phyloP scores from a whole-genome alignment of 92 coral and sea anemone genomes.

The Umimayanthus chanpuru region DNA sequence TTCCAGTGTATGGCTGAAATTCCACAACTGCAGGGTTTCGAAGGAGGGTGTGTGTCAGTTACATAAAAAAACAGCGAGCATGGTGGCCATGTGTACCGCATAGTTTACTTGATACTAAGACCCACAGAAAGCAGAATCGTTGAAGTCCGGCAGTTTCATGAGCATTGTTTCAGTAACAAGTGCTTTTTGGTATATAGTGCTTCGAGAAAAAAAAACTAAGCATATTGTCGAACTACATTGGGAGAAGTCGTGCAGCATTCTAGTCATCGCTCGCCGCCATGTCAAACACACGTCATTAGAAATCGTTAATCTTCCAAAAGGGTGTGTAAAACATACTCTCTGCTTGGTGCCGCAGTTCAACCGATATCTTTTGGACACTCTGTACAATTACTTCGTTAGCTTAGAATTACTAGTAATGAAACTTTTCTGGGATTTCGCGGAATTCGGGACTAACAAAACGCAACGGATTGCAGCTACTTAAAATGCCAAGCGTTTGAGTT shows the following conservation, averaged over 20 bases:
- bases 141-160: not conserved
- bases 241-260: not conserved
- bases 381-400: not conserved
- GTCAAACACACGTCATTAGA: slow-evolving; percentile 3
- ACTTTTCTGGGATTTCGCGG: too few relatives aligned
- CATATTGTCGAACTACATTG: not conserved
- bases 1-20: not conserved
- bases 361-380: not conserved
- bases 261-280: slow-evolving; percentile 4
- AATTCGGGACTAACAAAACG: too few relatives aligned
- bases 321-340: not conserved
- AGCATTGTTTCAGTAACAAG: not conserved
- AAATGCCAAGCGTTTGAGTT: too few relatives aligned
- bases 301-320: slow-evolving; percentile 12
- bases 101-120: too few relatives aligned
- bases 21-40: not conserved
- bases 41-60: not conserved
- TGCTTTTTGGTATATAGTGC: not conserved
- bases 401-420: too few relatives aligned
- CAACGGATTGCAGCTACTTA: too few relatives aligned
- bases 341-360: not conserved
- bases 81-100: too few relatives aligned
- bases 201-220: not conserved
- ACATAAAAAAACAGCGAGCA: too few relatives aligned
- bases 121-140: not conserved